A percentile compares a stretch with the other conserved stretches of the same genome.
These are phyloP conservation scores for Emydocephalus ijimae DNA, from an alignment of 2,113 vertebrate species.

Conservation along the genomic window DNA sequence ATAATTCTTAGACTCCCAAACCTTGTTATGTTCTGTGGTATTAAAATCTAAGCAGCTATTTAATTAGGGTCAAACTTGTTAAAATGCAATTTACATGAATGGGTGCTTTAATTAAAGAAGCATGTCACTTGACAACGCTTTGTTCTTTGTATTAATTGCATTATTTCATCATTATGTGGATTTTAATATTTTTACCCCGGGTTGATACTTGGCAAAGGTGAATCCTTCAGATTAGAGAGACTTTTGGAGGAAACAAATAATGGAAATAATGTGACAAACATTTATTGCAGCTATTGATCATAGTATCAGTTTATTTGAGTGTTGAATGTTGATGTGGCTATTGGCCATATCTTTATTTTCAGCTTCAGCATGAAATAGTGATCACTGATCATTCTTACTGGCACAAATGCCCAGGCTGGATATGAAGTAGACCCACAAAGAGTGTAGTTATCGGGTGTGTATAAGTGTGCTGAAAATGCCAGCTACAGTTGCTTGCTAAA, in stretches of 20 bases:
- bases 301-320: not conserved
- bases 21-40: not conserved
- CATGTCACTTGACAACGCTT: slow-evolving; percentile 40
- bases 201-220: slow-evolving; percentile 15
- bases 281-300: not conserved
- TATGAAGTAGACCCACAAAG: not conserved
- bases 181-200: slow-evolving; percentile 23
- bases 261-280: not conserved
- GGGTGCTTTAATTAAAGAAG: slow-evolving; percentile 40
- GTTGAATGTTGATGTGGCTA: not conserved
- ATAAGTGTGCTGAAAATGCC: not conserved
- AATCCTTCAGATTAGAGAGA: not conserved
- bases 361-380: not conserved
- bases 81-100: slow-evolving; percentile 38
- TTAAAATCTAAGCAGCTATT: slow-evolving; percentile 53
- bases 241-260: not conserved
- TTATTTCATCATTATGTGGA: slow-evolving; percentile 31
- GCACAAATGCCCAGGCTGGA: not conserved
- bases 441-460: not conserved
- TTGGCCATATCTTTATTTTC: too few species aligned
- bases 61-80: slow-evolving; percentile 51
- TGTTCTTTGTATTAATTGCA: slow-evolving; percentile 52
- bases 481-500: not conserved
- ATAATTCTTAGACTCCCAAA: slow-evolving; percentile 2
- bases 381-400: not conserved